Conservation (phyloP, 2,113 vertebrate genomes). For the Malaclemys terrapin region DNA sequence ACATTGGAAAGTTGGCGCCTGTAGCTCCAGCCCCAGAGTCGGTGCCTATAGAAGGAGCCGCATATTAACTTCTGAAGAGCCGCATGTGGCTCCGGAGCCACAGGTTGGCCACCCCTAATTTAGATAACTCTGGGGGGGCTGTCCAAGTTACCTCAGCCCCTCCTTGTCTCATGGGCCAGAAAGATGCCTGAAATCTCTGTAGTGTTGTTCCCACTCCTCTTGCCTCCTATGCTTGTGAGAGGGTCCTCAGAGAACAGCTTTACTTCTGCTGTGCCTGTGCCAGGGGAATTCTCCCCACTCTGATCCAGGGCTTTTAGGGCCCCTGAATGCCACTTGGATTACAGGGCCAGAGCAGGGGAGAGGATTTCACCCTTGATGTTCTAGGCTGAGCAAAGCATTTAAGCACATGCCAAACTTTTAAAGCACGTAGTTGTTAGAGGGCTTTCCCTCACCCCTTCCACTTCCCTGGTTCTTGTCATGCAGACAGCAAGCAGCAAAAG, state of each 20-base stretch:
- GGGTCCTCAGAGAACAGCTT: background rate
- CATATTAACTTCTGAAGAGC: no score
- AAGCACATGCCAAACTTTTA: background rate
- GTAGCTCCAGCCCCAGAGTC: no score
- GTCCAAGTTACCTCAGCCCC: no score
- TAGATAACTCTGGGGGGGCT: background rate
- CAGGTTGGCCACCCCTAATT: background rate
- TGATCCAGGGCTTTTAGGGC: rapidly evolving
- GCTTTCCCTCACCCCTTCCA: no score
- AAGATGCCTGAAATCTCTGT: rapidly evolving
- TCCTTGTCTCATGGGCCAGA: background rate
- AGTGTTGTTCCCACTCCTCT: background rate
- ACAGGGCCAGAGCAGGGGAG: background rate
- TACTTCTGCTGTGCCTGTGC: rapidly evolving
- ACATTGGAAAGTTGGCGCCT: no score
- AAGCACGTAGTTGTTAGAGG: background rate
- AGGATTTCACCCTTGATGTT: background rate
- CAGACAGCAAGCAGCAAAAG: no score
- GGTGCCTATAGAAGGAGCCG: no score
- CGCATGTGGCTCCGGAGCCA: no score
- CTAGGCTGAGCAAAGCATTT: background rate
- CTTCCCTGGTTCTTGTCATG: no score
- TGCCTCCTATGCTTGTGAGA: background rate
- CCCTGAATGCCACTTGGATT: background rate
- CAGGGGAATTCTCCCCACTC: background rate